Percentiles rank a stretch among this genome's conserved stretches.
These are phyloP conservation scores for Ploceus nigricollis DNA, from an alignment of 2,113 vertebrate genomes.

Conservation along the genomic window DNA sequence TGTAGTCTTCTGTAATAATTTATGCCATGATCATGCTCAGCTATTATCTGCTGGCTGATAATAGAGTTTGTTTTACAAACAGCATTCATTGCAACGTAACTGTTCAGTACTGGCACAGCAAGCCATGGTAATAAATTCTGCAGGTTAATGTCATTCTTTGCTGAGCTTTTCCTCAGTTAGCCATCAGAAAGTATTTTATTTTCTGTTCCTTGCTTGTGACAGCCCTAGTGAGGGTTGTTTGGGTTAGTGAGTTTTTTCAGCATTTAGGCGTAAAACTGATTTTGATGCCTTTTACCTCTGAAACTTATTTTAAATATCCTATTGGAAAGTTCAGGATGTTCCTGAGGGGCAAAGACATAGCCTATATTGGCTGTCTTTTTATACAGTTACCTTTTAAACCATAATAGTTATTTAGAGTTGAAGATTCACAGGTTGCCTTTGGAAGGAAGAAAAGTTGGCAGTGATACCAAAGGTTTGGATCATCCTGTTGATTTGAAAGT, in stretches of 20 bases:
- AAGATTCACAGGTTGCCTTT: background rate
- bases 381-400: background rate
- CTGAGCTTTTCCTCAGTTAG: background rate
- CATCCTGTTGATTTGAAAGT: background rate
- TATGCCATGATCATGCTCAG: background rate
- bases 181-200: background rate
- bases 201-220: background rate
- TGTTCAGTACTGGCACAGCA: background rate
- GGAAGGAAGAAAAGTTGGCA: background rate
- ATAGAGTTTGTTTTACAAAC: conserved; percentile 16
- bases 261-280: background rate
- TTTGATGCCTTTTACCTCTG: background rate
- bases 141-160: background rate
- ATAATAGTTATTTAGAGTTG: background rate
- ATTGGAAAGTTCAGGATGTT: background rate
- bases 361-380: background rate
- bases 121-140: background rate
- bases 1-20: conserved; percentile 30
- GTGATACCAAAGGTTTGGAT: background rate
- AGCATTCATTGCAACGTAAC: background rate
- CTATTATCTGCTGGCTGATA: conserved; percentile 16
- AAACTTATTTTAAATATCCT: background rate
- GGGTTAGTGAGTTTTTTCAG: background rate
- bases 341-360: background rate
- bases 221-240: background rate